Conservation (phyloP, 2,797 vertebrate genomes). For the Cossypha heuglini region DNA sequence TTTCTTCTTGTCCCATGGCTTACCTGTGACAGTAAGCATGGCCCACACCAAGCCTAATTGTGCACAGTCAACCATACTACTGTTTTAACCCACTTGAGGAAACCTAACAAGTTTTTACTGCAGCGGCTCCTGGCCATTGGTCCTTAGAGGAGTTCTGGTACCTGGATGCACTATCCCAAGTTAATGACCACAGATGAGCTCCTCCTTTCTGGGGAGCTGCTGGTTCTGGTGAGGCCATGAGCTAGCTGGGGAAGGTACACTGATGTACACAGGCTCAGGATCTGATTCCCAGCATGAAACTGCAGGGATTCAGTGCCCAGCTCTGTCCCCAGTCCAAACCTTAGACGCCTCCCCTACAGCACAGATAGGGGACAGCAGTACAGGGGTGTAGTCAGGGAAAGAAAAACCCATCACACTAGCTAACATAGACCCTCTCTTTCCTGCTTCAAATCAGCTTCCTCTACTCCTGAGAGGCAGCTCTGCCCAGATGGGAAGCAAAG, state of each 20-base stretch:
- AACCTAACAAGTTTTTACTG: not conserved
- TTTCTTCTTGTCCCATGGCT: not conserved
- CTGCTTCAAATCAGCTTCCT: not conserved
- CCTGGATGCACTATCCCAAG: accelerated
- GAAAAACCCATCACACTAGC: not conserved
- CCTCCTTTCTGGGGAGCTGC: accelerated
- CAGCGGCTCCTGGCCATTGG: not conserved
- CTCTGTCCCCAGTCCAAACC: not conserved
- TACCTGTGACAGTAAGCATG: not conserved
- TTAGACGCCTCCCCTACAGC: not conserved
- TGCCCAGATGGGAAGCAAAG: not conserved
- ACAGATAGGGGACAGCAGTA: accelerated
- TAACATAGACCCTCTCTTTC: not conserved
- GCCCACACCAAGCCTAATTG: not conserved
- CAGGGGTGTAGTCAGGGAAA: accelerated
- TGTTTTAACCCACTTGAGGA: not conserved
- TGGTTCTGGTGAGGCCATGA: not conserved
- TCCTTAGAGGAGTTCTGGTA: not conserved
- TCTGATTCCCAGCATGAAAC: not conserved
- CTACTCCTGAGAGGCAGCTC: not conserved
- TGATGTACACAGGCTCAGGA: not conserved
- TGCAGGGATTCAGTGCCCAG: not conserved
- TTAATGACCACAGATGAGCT: not conserved
- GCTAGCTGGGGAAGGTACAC: not conserved
- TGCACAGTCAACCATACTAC: not conserved